A percentile compares a stretch with the other conserved stretches of the same genome.
Evolutionary conservation across 2,113 vertebrate species (phyloP).

Genomic region (Cryptomyrus ogoouensis): DNA sequence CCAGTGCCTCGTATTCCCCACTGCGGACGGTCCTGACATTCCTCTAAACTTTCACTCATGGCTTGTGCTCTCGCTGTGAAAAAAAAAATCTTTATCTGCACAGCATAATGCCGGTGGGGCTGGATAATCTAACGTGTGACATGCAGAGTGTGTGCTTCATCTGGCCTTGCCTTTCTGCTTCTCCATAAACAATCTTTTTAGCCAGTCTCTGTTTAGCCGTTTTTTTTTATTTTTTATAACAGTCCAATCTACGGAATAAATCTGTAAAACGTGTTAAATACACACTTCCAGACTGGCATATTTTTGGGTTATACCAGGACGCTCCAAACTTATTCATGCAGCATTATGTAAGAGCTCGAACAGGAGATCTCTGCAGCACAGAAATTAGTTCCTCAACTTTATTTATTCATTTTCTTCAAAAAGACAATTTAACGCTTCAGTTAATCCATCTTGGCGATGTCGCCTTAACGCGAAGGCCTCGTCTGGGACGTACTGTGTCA

Average conservation of each 20-base stretch:
- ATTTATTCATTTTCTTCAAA: constrained; percentile 68
- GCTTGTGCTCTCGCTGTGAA: not conserved
- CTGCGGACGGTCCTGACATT: not conserved
- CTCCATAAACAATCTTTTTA: not conserved
- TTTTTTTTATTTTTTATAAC: not conserved
- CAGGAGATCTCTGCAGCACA: constrained; percentile 52
- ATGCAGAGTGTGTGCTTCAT: not conserved
- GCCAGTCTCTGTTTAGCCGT: not conserved
- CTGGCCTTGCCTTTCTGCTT: not conserved
- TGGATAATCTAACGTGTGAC: not conserved
- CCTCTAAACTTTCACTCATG: not conserved
- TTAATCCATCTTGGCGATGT: constrained; percentile 64
- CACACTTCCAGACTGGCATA: not conserved
- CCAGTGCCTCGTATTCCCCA: not conserved
- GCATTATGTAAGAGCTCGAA: constrained; percentile 49
- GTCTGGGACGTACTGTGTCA: constrained; percentile 40
- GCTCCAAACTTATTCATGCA: constrained; percentile 37
- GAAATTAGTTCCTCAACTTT: constrained; percentile 63
- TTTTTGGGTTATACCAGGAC: constrained; percentile 28
- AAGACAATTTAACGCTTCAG: constrained; percentile 67
- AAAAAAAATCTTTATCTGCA: not conserved
- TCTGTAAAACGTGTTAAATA: not conserved
- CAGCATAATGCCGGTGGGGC: not conserved
- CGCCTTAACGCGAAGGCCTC: constrained; percentile 45
- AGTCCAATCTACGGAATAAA: not conserved